phyloP scores from a whole-genome alignment of 2,888 invertebrate genomes.

The Anticlea derivata region DNA sequence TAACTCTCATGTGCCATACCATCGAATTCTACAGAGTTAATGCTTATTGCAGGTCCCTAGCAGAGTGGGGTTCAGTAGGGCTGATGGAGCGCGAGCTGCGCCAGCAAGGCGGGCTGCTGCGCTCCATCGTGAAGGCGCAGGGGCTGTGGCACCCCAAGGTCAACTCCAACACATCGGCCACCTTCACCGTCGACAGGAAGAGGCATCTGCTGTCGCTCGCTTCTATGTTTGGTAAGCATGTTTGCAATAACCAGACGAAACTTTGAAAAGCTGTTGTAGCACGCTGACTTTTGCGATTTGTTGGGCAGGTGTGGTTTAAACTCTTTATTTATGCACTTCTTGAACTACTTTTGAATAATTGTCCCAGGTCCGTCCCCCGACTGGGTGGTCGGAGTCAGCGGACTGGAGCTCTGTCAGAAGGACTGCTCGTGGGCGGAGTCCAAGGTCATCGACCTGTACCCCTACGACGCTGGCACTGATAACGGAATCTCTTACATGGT shows the following conservation, averaged over 20 bases:
- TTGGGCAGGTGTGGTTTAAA: background rate
- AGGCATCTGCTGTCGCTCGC: slow-evolving; percentile 94
- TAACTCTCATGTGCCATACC: no score
- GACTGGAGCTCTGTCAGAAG: slow-evolving; percentile 92
- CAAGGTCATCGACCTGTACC: slow-evolving; percentile 92
- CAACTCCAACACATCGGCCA: slow-evolving; percentile 91
- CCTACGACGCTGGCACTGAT: slow-evolving; percentile 98
- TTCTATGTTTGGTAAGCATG: slow-evolving; percentile 90
- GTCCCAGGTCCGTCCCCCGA: slow-evolving; percentile 98
- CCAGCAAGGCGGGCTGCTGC: slow-evolving; percentile 88
- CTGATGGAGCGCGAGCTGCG: slow-evolving; percentile 95
- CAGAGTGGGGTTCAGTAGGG: slow-evolving; percentile 95
- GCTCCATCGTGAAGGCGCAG: slow-evolving; percentile 94
- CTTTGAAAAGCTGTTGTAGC: no score
- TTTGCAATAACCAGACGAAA: no score
- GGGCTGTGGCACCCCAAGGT: slow-evolving; percentile 96
- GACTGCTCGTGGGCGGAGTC: slow-evolving; percentile 97
- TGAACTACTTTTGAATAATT: no score
- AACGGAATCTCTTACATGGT: slow-evolving; percentile 96
- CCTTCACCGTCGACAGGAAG: slow-evolving; percentile 92
- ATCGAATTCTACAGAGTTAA: no score
- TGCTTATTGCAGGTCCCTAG: slow-evolving; percentile 79
- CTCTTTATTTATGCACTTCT: no score
- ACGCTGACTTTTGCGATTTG: background rate
- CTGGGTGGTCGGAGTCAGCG: slow-evolving; percentile 97